phyloP scores from a whole-genome alignment of 2,888 invertebrate species.

The Cepaea hortensis region DNA sequence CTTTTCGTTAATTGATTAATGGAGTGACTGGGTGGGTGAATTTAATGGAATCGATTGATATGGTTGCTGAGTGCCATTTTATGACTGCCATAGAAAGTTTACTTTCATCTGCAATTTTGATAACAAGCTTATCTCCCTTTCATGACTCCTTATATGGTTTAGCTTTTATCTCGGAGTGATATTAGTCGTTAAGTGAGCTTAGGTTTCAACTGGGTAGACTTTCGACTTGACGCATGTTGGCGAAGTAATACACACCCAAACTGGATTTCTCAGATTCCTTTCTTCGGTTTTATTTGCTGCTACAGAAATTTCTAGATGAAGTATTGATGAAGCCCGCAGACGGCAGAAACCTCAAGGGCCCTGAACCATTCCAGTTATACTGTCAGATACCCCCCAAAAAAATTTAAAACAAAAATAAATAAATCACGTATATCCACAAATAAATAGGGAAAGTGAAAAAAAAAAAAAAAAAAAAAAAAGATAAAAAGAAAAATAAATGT shows the following conservation, averaged over 20 bases:
- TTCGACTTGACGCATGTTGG: background rate
- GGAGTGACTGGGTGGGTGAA: background rate
- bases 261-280: background rate
- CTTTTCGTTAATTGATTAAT: background rate
- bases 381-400: background rate
- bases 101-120: slow-evolving; percentile 4
- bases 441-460: background rate
- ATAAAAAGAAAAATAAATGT: too few species aligned
- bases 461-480: too few species aligned
- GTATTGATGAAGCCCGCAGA: slow-evolving; percentile 24
- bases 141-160: background rate
- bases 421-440: background rate
- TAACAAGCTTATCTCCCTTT: background rate
- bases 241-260: background rate
- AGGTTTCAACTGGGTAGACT: too few species aligned
- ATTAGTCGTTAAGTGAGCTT: too few species aligned
- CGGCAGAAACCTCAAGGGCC: background rate
- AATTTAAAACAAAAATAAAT: background rate
- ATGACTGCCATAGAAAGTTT: background rate
- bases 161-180: background rate
- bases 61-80: background rate
- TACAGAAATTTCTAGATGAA: background rate
- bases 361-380: background rate
- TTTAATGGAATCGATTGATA: slow-evolving; percentile 26
- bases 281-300: background rate